Conservation (phyloP, 2,113 vertebrate species). For the Amphiprion percula region DNA sequence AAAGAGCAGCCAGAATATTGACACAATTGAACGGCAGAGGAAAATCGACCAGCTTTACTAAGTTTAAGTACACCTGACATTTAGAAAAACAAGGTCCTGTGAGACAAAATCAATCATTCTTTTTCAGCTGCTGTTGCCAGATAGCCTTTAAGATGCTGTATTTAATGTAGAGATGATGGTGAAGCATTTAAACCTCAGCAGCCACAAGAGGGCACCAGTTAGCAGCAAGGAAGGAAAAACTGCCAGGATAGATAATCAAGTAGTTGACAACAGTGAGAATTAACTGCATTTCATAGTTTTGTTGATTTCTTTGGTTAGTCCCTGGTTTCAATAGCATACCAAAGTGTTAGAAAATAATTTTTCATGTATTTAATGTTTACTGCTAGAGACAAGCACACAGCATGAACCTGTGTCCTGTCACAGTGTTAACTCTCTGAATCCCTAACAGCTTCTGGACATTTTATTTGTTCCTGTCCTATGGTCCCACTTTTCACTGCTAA, state of each 20-base stretch:
- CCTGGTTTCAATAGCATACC: not conserved
- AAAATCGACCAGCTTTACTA: slow-evolving; percentile 7
- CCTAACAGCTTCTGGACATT: too few species aligned
- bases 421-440: too few species aligned
- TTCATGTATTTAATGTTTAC: not conserved
- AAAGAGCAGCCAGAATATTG: slow-evolving; percentile 3
- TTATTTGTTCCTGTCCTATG: too few species aligned
- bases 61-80: slow-evolving; percentile 61
- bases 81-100: slow-evolving; percentile 32
- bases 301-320: not conserved
- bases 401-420: too few species aligned
- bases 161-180: slow-evolving; percentile 6
- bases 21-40: slow-evolving; percentile 45
- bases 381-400: too few species aligned
- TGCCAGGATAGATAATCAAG: not conserved
- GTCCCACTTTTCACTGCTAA: too few species aligned
- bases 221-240: not conserved
- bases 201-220: slow-evolving; percentile 62
- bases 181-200: slow-evolving; percentile 6
- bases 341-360: not conserved
- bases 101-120: slow-evolving; percentile 27
- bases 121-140: slow-evolving; percentile 10
- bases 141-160: not conserved
- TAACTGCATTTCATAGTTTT: not conserved
- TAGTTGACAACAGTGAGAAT: not conserved